phyloP scores from a whole-genome alignment of 2,797 vertebrate genomes.

The Neosalanx taihuensis region DNA sequence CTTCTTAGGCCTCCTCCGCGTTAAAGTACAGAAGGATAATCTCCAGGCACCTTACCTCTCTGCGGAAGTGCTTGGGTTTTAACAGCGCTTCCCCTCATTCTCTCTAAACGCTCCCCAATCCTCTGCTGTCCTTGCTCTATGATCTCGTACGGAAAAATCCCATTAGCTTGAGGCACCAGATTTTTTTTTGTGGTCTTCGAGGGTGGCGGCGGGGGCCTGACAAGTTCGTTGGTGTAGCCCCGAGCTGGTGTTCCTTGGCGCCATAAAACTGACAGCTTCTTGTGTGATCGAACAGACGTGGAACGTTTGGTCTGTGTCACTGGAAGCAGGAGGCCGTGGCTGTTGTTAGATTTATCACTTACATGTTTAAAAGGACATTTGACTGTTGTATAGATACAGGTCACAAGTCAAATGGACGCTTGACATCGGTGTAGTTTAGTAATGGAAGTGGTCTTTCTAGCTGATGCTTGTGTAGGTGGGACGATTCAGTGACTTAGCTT shows the following conservation, averaged over 20 bases:
- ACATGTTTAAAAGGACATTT: background rate
- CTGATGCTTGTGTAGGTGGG: background rate
- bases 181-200: slow-evolving; percentile 40
- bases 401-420: background rate
- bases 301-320: slow-evolving; percentile 22
- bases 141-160: slow-evolving; percentile 47
- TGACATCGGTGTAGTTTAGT: background rate
- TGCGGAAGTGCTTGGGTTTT: slow-evolving; percentile 31
- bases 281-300: slow-evolving; percentile 14
- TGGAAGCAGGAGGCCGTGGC: slow-evolving; percentile 12
- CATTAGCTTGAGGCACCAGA: slow-evolving; percentile 48
- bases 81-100: slow-evolving; percentile 43
- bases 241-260: slow-evolving; percentile 23
- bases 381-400: slow-evolving; percentile 4
- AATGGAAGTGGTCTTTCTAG: background rate
- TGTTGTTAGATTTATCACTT: background rate
- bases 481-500: background rate
- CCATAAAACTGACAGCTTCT: slow-evolving; percentile 50
- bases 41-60: slow-evolving; percentile 36
- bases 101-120: slow-evolving; percentile 15
- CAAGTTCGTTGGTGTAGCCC: background rate
- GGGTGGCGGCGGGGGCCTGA: slow-evolving; percentile 26
- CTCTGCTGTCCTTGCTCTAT: slow-evolving; percentile 30
- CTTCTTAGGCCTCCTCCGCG: slow-evolving; percentile 30
- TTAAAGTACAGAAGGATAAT: slow-evolving; percentile 33